Percentiles rank a stretch among this genome's conserved stretches.
phyloP scores from a whole-genome alignment of 1,140 invertebrate genomes.

The Cherax quadricarinatus region DNA sequence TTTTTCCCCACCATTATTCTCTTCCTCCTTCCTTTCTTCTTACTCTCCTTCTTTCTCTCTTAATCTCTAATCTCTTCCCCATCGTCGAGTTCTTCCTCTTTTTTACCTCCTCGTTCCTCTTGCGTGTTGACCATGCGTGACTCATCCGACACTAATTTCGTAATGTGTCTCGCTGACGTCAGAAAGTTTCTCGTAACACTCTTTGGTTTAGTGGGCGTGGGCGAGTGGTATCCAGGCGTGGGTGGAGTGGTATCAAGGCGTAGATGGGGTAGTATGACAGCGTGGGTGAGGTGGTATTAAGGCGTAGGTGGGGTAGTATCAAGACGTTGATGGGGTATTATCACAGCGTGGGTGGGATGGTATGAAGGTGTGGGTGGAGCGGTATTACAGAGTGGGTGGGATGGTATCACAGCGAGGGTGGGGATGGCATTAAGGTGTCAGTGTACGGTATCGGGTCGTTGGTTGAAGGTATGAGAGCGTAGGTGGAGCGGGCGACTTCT shows the following conservation, averaged over 20 bases:
- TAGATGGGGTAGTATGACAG: not conserved
- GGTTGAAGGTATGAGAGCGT: not conserved
- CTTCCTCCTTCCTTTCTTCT: not conserved
- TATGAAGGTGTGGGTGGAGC: not conserved
- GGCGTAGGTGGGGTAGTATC: not conserved
- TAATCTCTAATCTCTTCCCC: not conserved
- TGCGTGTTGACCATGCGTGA: not conserved
- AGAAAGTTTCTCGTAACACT: not conserved
- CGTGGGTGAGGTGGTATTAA: not conserved
- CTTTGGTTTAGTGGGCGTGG: not conserved
- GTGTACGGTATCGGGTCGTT: not conserved
- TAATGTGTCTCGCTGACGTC: not conserved
- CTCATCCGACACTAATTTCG: not conserved
- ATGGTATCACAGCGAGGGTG: not conserved
- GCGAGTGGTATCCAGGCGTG: not conserved
- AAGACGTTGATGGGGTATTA: not conserved
- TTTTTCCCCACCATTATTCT: not conserved
- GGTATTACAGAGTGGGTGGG: not conserved
- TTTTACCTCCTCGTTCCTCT: not conserved
- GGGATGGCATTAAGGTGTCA: not conserved
- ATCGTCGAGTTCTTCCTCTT: not conserved
- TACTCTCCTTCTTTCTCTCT: not conserved
- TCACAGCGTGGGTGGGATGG: not conserved
- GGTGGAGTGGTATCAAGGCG: not conserved
- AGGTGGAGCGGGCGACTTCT: not conserved